These are phyloP conservation scores for Notocelia uddmanniana DNA, from an alignment of 2,888 invertebrate genomes.

Conservation along the genomic window DNA sequence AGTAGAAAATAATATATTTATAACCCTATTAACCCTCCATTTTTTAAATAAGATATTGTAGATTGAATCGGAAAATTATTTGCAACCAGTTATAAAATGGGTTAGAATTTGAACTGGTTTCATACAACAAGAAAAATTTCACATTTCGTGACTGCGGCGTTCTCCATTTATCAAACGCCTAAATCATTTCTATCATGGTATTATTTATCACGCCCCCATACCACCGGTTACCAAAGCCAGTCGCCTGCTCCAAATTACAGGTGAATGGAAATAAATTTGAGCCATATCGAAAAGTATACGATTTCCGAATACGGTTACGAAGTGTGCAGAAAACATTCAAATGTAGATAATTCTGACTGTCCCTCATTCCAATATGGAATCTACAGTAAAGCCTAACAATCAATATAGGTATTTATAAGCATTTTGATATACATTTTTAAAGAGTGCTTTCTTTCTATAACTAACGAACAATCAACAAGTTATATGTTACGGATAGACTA, in stretches of 20 bases:
- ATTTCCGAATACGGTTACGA: conserved; percentile 8
- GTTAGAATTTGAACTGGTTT: too few species aligned
- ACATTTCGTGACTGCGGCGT: background rate
- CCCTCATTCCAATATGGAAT: conserved; percentile 7
- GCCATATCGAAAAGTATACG: background rate
- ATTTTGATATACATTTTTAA: conserved; percentile 21
- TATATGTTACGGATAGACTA: conserved; percentile 9
- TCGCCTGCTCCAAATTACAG: background rate
- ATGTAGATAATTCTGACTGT: conserved; percentile 2
- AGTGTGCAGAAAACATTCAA: conserved; percentile 1
- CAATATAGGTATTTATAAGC: conserved; percentile 31
- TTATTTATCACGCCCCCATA: too few species aligned
- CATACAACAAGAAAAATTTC: too few species aligned
- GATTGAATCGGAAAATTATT: background rate
- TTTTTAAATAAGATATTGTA: too few species aligned
- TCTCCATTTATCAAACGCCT: background rate
- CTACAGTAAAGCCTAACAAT: conserved; percentile 38
- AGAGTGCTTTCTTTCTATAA: conserved; percentile 15
- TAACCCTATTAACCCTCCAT: too few species aligned
- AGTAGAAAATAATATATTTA: too few species aligned
- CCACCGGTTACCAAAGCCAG: background rate
- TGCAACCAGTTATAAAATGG: background rate
- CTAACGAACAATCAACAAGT: conserved; percentile 35
- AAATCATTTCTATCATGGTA: too few species aligned
- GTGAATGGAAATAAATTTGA: background rate